Evolutionary conservation across 2,797 vertebrate genomes (phyloP).

Genomic region (Triplophysa bombifrons): DNA sequence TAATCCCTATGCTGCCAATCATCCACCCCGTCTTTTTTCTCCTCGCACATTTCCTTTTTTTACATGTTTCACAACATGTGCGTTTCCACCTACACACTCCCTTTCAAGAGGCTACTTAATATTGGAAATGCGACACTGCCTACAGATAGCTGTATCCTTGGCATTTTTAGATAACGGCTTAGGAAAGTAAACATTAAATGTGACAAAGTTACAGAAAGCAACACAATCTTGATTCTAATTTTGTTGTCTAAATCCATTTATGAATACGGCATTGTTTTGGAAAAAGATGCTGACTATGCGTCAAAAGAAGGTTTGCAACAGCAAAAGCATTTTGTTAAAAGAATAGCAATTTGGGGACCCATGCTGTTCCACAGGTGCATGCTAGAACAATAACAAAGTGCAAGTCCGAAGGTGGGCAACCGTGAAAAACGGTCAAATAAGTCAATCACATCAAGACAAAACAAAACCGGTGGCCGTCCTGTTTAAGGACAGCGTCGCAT

Average conservation of each 20-base stretch:
- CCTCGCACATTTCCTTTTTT: slow-evolving; percentile 56
- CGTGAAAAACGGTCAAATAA: neutral
- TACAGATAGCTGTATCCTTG: slow-evolving; percentile 69
- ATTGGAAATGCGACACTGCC: slow-evolving; percentile 71
- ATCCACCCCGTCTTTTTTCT: slow-evolving; percentile 53
- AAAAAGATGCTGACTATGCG: neutral
- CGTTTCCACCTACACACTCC: slow-evolving; percentile 73
- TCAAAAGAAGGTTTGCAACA: neutral
- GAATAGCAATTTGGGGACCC: neutral
- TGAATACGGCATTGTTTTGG: neutral
- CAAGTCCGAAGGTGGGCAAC: neutral
- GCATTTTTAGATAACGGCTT: slow-evolving; percentile 62
- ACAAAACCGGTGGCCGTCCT: neutral
- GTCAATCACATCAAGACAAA: slow-evolving; percentile 5
- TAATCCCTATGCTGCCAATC: slow-evolving; percentile 64
- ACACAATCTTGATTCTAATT: neutral
- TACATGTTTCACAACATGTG: slow-evolving; percentile 70
- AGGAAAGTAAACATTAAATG: slow-evolving; percentile 53
- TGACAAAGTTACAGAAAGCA: neutral
- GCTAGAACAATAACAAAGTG: neutral
- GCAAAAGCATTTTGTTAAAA: neutral
- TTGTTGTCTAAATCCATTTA: neutral
- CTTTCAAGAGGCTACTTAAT: slow-evolving; percentile 72
- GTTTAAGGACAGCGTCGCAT: neutral
- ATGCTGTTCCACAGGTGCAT: neutral